Percentiles rank a stretch among this genome's conserved stretches.
Conservation (phyloP, 2,888 invertebrate genomes). For the Ashinkailepas kermadecensis region DNA sequence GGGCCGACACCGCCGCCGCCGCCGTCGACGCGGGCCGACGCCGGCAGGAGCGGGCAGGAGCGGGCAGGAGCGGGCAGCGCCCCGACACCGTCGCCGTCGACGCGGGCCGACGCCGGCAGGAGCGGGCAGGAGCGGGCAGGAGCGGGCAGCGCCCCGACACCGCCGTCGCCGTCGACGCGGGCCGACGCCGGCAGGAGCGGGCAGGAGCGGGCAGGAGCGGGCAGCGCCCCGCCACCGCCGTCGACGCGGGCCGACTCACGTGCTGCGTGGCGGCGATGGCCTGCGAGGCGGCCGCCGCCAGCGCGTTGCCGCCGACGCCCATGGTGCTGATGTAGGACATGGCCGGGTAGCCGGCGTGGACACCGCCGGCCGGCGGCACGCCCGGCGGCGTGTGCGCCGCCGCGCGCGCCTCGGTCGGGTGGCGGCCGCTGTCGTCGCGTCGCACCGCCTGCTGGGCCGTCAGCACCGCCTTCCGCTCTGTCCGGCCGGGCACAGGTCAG, state of each 20-base stretch:
- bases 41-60: too few species aligned
- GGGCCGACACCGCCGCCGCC: too few species aligned
- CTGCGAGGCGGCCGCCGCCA: conserved; percentile 89
- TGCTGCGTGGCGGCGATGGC: conserved; percentile 93
- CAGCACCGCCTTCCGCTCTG: conserved; percentile 19
- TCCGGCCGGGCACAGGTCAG: too few species aligned
- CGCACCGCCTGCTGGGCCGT: conserved; percentile 14
- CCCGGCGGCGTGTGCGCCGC: background rate
- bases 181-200: too few species aligned
- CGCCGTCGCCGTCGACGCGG: too few species aligned
- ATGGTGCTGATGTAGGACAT: conserved; percentile 60
- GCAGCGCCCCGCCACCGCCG: background rate
- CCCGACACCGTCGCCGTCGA: too few species aligned
- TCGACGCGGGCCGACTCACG: conserved; percentile 42
- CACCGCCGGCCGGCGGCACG: background rate
- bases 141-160: too few species aligned
- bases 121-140: too few species aligned
- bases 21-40: too few species aligned
- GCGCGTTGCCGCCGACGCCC: conserved; percentile 70
- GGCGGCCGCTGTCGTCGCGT: background rate
- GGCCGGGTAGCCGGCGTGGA: background rate
- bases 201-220: conserved; percentile 3
- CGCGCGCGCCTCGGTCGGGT: background rate
- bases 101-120: too few species aligned
- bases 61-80: too few species aligned